phyloP scores from a whole-genome alignment of 2,888 invertebrate genomes.

The Meteorus cinctellus region DNA sequence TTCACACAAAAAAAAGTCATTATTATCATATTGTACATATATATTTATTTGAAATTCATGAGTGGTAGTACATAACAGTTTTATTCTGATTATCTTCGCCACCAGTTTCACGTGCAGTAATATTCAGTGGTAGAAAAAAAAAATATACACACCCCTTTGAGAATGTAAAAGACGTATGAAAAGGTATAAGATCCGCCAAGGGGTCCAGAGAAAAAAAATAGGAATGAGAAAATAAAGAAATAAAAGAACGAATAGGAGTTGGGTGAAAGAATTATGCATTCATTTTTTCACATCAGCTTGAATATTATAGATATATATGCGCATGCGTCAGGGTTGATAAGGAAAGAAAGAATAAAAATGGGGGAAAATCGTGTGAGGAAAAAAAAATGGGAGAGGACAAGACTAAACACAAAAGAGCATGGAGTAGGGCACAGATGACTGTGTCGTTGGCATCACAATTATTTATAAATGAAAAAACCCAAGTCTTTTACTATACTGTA shows the following conservation, averaged over 20 bases:
- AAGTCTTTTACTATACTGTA: neutral
- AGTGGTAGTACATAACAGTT: neutral
- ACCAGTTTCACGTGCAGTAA: neutral
- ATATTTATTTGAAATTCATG: neutral
- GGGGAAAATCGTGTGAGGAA: slow-evolving; percentile 12
- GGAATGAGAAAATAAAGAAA: neutral
- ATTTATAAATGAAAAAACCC: slow-evolving; percentile 4
- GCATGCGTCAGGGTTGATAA: slow-evolving; percentile 13
- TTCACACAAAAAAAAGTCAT: neutral
- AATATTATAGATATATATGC: slow-evolving; percentile 14
- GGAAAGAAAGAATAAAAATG: slow-evolving; percentile 2
- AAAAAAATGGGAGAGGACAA: neutral
- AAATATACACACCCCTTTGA: neutral
- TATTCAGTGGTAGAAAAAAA: neutral
- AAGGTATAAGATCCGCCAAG: neutral
- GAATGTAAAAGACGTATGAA: neutral
- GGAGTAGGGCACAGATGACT: neutral
- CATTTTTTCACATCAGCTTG: neutral
- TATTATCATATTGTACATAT: neutral
- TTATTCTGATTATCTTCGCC: neutral
- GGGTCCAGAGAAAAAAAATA: neutral
- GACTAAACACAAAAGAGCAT: slow-evolving; percentile 11
- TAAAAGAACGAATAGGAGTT: neutral
- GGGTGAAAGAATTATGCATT: neutral
- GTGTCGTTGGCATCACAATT: slow-evolving; percentile 27